Conservation (phyloP, 2,888 invertebrate genomes). For the Aleiodes alternator region DNA sequence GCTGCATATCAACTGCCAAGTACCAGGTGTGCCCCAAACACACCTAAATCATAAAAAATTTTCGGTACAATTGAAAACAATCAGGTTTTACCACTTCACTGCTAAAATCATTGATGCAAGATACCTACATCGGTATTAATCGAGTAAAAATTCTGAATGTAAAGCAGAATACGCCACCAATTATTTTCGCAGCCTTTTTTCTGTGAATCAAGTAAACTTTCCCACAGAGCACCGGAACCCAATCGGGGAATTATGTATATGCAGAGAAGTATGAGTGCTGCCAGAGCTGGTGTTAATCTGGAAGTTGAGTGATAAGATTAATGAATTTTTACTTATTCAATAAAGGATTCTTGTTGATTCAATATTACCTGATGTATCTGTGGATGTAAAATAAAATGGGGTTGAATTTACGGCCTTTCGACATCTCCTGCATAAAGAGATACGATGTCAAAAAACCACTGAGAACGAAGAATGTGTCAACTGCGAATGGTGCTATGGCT, state of each 20-base stretch:
- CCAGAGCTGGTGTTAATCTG: conserved; percentile 78
- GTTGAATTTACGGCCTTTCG: conserved; percentile 69
- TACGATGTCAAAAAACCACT: conserved; percentile 75
- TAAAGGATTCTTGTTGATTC: no score
- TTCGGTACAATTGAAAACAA: no score
- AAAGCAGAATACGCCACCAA: conserved; percentile 77
- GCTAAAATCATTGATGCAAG: neutral
- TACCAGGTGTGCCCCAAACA: conserved; percentile 80
- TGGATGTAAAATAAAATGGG: conserved; percentile 73
- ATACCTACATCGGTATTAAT: neutral
- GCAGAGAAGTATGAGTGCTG: conserved; percentile 76
- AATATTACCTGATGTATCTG: conserved; percentile 65
- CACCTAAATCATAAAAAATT: conserved; percentile 50
- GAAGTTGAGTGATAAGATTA: conserved; percentile 50
- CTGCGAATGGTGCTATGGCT: conserved; percentile 69
- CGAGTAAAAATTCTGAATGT: conserved; percentile 76
- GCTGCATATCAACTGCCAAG: conserved; percentile 79
- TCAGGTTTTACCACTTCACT: neutral
- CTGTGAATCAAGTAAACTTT: conserved; percentile 52
- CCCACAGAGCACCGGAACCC: conserved; percentile 76
- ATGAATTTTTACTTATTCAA: neutral
- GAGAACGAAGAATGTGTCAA: conserved; percentile 76
- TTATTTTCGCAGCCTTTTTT: conserved; percentile 70
- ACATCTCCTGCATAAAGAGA: conserved; percentile 70
- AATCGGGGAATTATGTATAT: conserved; percentile 76